Evolutionary conservation across 2,888 invertebrate genomes (phyloP), one percentile per base, ranked within the genome.

Genomic region (Brenthis ino): DNA sequence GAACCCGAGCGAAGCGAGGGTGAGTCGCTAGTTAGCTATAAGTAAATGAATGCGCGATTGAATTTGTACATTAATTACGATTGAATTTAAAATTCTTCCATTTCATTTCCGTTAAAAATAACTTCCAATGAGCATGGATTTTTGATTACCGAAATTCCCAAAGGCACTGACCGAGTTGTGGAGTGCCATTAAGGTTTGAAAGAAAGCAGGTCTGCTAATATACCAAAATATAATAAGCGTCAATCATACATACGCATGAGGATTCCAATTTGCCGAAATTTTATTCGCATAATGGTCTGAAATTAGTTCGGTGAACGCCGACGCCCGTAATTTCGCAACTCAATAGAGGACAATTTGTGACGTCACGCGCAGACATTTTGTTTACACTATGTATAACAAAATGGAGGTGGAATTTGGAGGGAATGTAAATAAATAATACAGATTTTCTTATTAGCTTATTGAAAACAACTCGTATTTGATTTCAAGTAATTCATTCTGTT

Each of bases 311-410:
- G 80, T 75, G 79, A 79, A 80, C 84, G 82, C 79, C 79, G 78
- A 76, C 82, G 85, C 79, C 80, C 82, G 87, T 89, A 89, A 91
- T 91, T 89, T 88, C 85, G 81, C 84, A 84, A 85, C 86, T 88
- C 90, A 90, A 91, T 91, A 86, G 91, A 82, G 83, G 82, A 89
- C 88, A 89, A 89, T 89, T 88, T 89, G 89, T 85, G 88, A 89
- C 87, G 91, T 91, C 91, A 89, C 81, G 78, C 72, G 80, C 91
- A 91, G 88, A 85, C 83, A 82, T 84, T 82, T 82, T 78, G 77
- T 68, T 70, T 68, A 74, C 80, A 71, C 58, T 57, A 78, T 78
- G 67, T 61, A 67, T n/a, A 58, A 68, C 70, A 68, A 71, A 69
- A 73, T 73, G 73, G 74, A 74, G 71, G 71, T 60, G 73, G 71